Evolutionary conservation across 1,140 invertebrate genomes (phyloP).

Genomic region (Gonatopus flavifemur): DNA sequence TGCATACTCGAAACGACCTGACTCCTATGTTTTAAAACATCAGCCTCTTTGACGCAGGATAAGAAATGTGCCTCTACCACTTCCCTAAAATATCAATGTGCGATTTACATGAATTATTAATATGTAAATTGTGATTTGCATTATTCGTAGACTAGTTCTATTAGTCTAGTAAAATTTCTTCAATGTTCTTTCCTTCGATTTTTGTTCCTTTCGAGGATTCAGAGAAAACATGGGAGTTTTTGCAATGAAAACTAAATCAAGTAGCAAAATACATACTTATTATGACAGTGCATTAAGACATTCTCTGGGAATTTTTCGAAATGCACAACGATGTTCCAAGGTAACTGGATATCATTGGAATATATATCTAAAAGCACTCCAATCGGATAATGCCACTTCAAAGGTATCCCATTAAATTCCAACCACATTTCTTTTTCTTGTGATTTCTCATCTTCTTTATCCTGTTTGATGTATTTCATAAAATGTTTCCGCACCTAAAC

Average conservation of each 20-base stretch:
- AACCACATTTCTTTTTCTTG: constrained; percentile 92
- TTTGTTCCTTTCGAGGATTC: neutral
- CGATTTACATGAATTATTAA: constrained; percentile 7
- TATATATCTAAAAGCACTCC: constrained; percentile 91
- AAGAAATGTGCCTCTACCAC: constrained; percentile 92
- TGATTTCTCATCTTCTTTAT: constrained; percentile 80
- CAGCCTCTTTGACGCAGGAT: constrained; percentile 95
- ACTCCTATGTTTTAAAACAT: constrained; percentile 91
- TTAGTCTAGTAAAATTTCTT: neutral
- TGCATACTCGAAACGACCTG: constrained; percentile 94
- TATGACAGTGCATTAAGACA: constrained; percentile 73
- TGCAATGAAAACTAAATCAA: constrained; percentile 8
- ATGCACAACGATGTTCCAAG: constrained; percentile 94
- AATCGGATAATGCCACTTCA: constrained; percentile 97
- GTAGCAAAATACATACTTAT: constrained; percentile 64
- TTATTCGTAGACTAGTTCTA: neutral
- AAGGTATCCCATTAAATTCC: constrained; percentile 86
- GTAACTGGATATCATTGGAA: constrained; percentile 73
- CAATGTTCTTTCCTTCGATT: neutral
- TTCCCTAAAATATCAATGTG: constrained; percentile 78
- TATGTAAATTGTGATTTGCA: neutral
- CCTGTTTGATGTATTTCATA: constrained; percentile 76
- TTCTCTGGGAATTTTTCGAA: constrained; percentile 90
- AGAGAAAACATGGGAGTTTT: neutral
- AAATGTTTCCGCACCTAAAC: constrained; percentile 87